Percentiles rank a stretch among this genome's conserved stretches.
These are phyloP conservation scores for Stratiomys singularior DNA, from an alignment of 2,888 invertebrate species.

Conservation along the genomic window DNA sequence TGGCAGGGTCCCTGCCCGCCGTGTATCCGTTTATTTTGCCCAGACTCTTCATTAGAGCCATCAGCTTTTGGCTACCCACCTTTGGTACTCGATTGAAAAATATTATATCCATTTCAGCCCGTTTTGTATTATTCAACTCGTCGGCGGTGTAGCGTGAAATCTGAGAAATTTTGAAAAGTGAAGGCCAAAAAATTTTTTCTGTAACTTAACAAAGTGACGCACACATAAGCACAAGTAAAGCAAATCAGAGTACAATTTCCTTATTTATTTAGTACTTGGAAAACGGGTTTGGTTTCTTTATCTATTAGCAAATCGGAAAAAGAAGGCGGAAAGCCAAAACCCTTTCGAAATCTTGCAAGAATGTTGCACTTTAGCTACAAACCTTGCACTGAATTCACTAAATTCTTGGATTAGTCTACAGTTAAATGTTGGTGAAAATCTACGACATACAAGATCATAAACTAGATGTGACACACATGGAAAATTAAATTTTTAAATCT, in stretches of 20 bases:
- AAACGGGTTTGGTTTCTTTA: too few species aligned
- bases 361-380: slow-evolving; percentile 13
- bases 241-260: too few species aligned
- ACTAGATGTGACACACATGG: too few species aligned
- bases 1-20: slow-evolving; percentile 83
- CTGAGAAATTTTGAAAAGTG: too few species aligned
- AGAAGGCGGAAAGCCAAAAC: too few species aligned
- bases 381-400: not conserved
- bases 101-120: slow-evolving; percentile 71
- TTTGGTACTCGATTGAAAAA: slow-evolving; percentile 93
- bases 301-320: too few species aligned
- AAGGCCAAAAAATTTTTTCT: too few species aligned
- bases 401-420: slow-evolving; percentile 1
- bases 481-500: too few species aligned
- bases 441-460: too few species aligned
- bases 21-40: slow-evolving; percentile 72
- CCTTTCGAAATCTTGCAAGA: not conserved
- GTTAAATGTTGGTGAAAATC: not conserved
- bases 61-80: slow-evolving; percentile 88
- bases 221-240: too few species aligned
- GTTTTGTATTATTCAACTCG: slow-evolving; percentile 48
- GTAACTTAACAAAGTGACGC: too few species aligned
- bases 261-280: too few species aligned
- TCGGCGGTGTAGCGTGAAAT: slow-evolving; percentile 1
- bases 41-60: slow-evolving; percentile 80